Evolutionary conservation across 2,888 invertebrate genomes (phyloP).

Genomic region (Latrodectus elegans): DNA sequence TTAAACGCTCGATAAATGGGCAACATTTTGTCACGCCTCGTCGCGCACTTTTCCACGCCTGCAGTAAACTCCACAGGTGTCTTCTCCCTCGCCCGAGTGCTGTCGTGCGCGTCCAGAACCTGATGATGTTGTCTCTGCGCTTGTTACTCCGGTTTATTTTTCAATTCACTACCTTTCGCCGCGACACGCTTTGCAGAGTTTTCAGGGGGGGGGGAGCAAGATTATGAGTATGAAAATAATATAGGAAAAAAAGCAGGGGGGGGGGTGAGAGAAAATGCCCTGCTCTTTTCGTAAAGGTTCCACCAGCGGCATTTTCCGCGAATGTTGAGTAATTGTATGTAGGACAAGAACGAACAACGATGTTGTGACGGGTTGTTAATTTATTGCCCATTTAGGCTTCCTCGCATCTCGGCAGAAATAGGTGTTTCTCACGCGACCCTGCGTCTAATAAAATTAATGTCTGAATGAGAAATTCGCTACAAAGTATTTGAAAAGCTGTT

Average conservation of each 20-base stretch:
- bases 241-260: neutral
- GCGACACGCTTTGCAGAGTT: neutral
- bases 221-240: too few relatives aligned
- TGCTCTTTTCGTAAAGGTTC: neutral
- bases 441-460: neutral
- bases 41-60: slow-evolving; percentile 23
- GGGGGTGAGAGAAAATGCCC: neutral
- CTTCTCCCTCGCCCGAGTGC: slow-evolving; percentile 16
- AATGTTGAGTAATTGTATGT: neutral
- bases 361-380: slow-evolving; percentile 3
- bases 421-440: slow-evolving; percentile 1
- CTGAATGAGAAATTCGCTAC: neutral
- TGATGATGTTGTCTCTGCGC: neutral
- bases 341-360: neutral
- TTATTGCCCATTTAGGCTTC: neutral
- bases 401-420: neutral
- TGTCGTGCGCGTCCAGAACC: neutral
- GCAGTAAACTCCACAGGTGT: slow-evolving; percentile 37
- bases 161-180: slow-evolving; percentile 18
- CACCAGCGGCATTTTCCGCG: neutral
- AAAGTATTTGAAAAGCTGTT: neutral
- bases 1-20: slow-evolving; percentile 49
- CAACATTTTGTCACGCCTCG: slow-evolving; percentile 43
- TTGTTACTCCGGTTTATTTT: slow-evolving; percentile 25
- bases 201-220: neutral